A percentile compares a stretch with the other conserved stretches of the same genome.
These are phyloP conservation scores for Sebastes jordani DNA, from an alignment of 2,797 vertebrate species.

Conservation along the genomic window DNA sequence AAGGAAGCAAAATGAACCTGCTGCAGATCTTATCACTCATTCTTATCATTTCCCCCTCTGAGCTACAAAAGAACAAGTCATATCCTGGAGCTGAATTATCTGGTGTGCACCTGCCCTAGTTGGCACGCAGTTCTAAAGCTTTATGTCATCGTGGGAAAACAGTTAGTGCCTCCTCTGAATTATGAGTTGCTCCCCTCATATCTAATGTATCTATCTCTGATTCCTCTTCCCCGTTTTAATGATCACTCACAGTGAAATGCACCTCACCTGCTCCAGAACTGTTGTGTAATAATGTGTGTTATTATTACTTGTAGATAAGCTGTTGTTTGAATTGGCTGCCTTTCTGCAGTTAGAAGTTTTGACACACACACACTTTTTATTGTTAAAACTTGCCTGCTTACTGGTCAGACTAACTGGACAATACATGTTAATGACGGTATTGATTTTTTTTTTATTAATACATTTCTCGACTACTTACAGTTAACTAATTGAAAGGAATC, in stretches of 20 bases:
- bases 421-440: neutral
- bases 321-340: neutral
- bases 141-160: neutral
- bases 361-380: neutral
- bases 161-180: neutral
- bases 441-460: neutral
- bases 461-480: no score
- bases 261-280: neutral
- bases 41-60: neutral
- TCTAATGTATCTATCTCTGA: neutral
- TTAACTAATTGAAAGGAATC: neutral
- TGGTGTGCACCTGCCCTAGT: neutral
- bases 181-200: neutral
- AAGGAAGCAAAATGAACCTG: neutral
- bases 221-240: neutral
- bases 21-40: neutral
- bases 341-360: neutral
- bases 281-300: neutral
- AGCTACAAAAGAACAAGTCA: neutral
- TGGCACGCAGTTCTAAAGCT: neutral
- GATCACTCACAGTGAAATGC: neutral
- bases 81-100: neutral
- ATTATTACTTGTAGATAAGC: neutral
- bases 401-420: neutral
- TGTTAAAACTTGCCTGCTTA: neutral